Conservation (phyloP, 2,888 invertebrate genomes). For the Meiosimyza platycephala region DNA sequence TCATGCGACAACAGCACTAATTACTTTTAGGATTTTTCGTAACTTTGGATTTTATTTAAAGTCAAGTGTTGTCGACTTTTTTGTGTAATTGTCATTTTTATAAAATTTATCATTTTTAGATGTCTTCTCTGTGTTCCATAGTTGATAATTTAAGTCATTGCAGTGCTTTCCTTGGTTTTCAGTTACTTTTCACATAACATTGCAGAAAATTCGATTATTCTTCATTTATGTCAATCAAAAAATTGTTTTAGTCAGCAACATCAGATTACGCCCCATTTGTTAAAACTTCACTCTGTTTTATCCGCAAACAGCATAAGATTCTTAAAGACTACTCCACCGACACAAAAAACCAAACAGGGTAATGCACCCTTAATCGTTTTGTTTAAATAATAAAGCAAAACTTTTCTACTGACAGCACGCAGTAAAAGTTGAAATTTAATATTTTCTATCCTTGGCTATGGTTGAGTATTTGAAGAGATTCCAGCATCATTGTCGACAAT, state of each 20-base stretch:
- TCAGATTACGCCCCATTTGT: constrained; percentile 35
- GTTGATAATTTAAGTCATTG: constrained; percentile 46
- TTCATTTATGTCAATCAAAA: constrained; percentile 67
- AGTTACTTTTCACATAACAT: background rate
- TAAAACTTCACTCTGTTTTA: background rate
- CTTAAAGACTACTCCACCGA: too few relatives aligned
- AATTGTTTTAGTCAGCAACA: constrained; percentile 40
- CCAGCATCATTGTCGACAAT: background rate
- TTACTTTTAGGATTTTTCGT: background rate
- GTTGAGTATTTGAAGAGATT: constrained; percentile 8
- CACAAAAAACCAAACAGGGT: too few relatives aligned
- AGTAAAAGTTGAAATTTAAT: constrained; percentile 58
- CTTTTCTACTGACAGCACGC: constrained; percentile 41
- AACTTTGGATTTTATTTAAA: too few relatives aligned
- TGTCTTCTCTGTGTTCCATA: constrained; percentile 14
- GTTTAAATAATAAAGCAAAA: constrained; percentile 55
- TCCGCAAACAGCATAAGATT: background rate
- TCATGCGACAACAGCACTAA: background rate
- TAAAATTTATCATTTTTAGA: constrained; percentile 1
- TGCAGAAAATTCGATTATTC: constrained; percentile 62
- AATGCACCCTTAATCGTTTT: constrained; percentile 58
- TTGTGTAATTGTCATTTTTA: constrained; percentile 4
- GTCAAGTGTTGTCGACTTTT: background rate
- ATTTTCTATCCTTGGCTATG: constrained; percentile 43
- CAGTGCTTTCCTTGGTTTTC: constrained; percentile 39